Base-by-base conservation (phyloP, 1,140 invertebrate species). In the Nymphalis io region DNA sequence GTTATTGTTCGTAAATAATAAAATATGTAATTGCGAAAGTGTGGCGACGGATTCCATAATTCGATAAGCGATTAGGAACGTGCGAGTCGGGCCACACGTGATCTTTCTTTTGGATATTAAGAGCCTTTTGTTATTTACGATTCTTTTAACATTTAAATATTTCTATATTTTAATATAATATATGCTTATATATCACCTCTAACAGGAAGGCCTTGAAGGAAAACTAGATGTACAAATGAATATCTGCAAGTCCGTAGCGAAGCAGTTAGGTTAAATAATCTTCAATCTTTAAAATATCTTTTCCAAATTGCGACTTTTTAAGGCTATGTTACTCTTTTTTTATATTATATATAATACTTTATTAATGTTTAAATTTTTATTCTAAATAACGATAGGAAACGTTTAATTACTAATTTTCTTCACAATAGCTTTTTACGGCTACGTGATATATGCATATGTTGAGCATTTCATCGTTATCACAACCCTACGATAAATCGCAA, bases 21-120 rank as follows among this genome's bases (percentile, higher is more conserved):
- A 44, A 70, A 71, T 71, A 76, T 72, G 76, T 79, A 78, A 82
- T 82, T 81, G 78, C 80, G 81, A 82, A 85, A 83, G 81, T 78
- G 73, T 70, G 76, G 68, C 63, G 68, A 75, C 74, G 71, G 73
- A 78, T 74, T 82, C 72, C 79, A 82, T 89, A 90, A 89, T 85
- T 84, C 78, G 68, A 78, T 75, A 51, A 79, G 80, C 86, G 85
- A 88, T 90, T 90, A 90, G 79, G 88, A 87, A 72, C 88, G 84
- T 87, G 81, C 82, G 85, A 87, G 84, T 66, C 59, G 60, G 79
- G 80, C 75, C 82, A 80, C 81, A 83, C 80, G 81, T 82, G 64
- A 68, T 79, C 75, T 60, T 62, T 68, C 59, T 69, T 76, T 74
- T 80, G 57, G 70, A 75, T 73, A 60, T 62, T 68, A 64, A 59